Conservation (phyloP, 2,797 vertebrate species). For the Parauchenoglanis ngamensis region DNA sequence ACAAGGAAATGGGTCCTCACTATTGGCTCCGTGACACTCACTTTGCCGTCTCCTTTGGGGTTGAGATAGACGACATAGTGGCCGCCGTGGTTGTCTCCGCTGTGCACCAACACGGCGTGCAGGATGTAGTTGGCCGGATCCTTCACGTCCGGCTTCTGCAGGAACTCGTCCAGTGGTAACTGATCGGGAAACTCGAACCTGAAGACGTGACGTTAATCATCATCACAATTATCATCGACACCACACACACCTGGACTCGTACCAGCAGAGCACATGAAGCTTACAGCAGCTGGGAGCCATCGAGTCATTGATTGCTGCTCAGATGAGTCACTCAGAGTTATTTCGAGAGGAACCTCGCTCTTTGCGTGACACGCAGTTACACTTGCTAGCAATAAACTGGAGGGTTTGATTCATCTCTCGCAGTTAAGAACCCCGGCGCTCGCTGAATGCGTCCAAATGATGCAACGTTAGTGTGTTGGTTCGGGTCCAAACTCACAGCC, state of each 20-base stretch:
- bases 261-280: neutral
- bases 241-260: neutral
- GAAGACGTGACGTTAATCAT: neutral
- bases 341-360: conserved; percentile 43
- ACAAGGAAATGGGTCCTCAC: conserved; percentile 71
- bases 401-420: neutral
- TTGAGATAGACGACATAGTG: conserved; percentile 99
- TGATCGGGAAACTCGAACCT: conserved; percentile 99
- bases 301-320: conserved; percentile 6
- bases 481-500: neutral
- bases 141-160: conserved; percentile 97
- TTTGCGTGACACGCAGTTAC: neutral
- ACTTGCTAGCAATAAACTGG: neutral
- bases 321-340: conserved; percentile 59
- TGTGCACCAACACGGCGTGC: conserved; percentile 96
- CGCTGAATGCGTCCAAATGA: too few relatives aligned
- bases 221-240: neutral
- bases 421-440: neutral
- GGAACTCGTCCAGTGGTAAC: conserved; percentile 95
- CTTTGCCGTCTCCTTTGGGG: conserved; percentile 98
- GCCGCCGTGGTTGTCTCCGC: conserved; percentile 98
- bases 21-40: conserved; percentile 85
- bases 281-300: neutral
- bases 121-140: conserved; percentile 98
- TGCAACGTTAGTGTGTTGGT: too few relatives aligned